Base-by-base conservation (phyloP, 2,113 vertebrate genomes). In the Phocoena phocoena region DNA sequence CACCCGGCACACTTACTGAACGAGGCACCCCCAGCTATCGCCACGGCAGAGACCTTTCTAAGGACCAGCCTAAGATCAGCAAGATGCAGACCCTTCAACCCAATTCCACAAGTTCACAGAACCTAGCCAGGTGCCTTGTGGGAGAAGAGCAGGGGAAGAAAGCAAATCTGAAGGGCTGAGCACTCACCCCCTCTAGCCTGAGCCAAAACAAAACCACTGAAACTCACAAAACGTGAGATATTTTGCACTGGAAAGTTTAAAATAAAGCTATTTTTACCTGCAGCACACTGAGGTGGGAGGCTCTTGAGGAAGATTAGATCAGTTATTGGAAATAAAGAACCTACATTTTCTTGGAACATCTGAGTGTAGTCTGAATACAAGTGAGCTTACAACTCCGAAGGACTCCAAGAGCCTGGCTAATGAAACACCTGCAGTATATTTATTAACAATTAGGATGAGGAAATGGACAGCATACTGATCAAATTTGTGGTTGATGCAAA, bases 381-480 rank as follows among this genome's bases (percentile, higher is more conserved):
- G 74, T 70, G 73, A 91, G 89, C 53, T 89, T 81, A 68, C 74
- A 87, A 92, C 73, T 86, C 96, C 73, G 65, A 93, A 97, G 44
- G 93, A 92, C 92, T 83, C 86, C 26, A 77, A 41, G 68, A 97
- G 47, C 41, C 83, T 71, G 21, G 76, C 68, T 96, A 97, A 97
- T 97, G 89, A 97, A 97, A 97, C 93, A 97, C 89, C 96, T 98
- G 97, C 96, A 93, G 70, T 90, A 87, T 84, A 95, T 97, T 97
- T 97, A 96, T 96, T 96, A 96, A 60, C 89, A 97, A 96, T 97
- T 96, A 97, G 38, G 36, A 74, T 47, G 89, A 95, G 62, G 86
- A 96, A 97, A 97, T 84, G 96, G 95, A 90, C 63, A 95, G 93
- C 95, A 96, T 84, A 93, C 93, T 92, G 96, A 95, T 97, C 77